Evolutionary conservation across 2,113 vertebrate genomes (phyloP).

Genomic region (Apteryx mantelli): DNA sequence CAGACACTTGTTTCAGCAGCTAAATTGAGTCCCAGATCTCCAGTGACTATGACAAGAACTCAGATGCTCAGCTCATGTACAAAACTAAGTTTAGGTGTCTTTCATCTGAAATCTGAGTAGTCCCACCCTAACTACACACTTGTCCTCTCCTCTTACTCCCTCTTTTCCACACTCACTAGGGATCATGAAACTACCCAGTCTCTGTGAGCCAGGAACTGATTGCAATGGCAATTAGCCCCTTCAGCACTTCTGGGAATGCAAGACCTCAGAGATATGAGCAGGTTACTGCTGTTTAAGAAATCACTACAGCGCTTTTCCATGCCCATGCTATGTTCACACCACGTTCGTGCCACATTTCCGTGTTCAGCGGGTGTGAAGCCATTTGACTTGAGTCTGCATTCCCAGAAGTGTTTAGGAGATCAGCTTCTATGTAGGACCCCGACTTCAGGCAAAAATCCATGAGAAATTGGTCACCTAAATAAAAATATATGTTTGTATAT

Average conservation of each 20-base stretch:
- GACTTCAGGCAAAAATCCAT: not conserved
- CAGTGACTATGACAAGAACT: not conserved
- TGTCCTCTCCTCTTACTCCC: not conserved
- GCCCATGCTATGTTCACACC: too few relatives aligned
- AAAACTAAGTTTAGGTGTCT: not conserved
- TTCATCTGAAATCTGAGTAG: not conserved
- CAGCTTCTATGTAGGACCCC: not conserved
- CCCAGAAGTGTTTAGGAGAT: not conserved
- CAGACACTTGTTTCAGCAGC: not conserved
- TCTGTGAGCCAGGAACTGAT: not conserved
- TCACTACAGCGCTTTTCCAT: not conserved
- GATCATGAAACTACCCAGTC: not conserved
- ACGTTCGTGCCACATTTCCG: too few relatives aligned
- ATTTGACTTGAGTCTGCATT: not conserved
- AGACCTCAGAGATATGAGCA: not conserved
- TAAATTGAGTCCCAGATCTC: not conserved
- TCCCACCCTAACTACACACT: not conserved
- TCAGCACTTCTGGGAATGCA: not conserved
- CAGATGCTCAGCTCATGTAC: not conserved
- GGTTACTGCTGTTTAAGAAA: accelerated
- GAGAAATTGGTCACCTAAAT: not conserved
- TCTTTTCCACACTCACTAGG: accelerated
- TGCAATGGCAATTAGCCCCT: not conserved
- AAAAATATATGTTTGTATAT: not conserved
- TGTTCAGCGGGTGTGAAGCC: accelerated